Conservation (phyloP, 2,888 invertebrate genomes). For the Mesorhabditis spiculigera region DNA sequence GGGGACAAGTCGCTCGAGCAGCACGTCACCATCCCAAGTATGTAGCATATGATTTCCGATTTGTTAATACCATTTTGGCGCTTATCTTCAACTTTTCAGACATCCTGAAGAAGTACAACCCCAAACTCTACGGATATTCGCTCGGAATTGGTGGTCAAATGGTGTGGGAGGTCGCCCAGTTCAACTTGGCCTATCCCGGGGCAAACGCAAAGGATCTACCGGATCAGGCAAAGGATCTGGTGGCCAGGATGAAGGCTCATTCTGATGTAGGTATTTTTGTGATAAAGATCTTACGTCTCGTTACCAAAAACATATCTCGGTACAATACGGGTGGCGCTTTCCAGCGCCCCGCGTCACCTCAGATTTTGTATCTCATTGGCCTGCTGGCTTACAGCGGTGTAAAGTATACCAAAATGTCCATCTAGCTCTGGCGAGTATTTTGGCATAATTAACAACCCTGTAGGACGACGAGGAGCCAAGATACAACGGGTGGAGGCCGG, state of each 20-base stretch:
- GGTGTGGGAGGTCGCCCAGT: slow-evolving; percentile 26
- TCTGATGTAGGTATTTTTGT: slow-evolving; percentile 5
- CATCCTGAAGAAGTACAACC: slow-evolving; percentile 74
- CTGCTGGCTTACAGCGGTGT: no score
- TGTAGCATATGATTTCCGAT: not conserved
- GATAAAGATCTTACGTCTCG: no score
- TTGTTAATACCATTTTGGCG: no score
- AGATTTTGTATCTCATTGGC: no score
- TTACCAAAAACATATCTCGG: no score
- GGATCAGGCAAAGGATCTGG: slow-evolving; percentile 34
- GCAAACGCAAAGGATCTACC: slow-evolving; percentile 34
- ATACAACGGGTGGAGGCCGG: no score
- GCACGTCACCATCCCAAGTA: slow-evolving; percentile 48
- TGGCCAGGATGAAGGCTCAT: slow-evolving; percentile 21
- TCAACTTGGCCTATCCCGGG: slow-evolving; percentile 38
- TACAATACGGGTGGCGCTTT: no score
- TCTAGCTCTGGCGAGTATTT: no score
- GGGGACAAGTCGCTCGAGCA: slow-evolving; percentile 36
- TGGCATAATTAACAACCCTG: no score
- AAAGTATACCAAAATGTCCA: no score
- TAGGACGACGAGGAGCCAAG: no score
- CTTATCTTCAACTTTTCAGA: slow-evolving; percentile 56
- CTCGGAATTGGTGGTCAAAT: slow-evolving; percentile 66
- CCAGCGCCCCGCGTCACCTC: no score
- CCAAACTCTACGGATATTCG: slow-evolving; percentile 71